phyloP scores from a whole-genome alignment of 2,797 vertebrate species.

The Chelmon rostratus region DNA sequence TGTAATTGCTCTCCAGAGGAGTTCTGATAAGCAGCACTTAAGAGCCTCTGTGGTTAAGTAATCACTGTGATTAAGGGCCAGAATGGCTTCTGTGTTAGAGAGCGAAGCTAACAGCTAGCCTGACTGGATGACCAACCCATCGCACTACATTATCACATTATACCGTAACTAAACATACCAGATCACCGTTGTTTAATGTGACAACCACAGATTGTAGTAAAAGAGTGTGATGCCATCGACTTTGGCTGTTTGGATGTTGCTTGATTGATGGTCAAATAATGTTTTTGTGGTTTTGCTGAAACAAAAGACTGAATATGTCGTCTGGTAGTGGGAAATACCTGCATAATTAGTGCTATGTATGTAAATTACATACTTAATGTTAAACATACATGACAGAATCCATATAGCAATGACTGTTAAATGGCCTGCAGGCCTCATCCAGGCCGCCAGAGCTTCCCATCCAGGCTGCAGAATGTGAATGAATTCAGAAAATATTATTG shows the following conservation, averaged over 20 bases:
- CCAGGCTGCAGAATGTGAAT: no score
- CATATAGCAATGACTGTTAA: no score
- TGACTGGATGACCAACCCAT: slow-evolving; percentile 23
- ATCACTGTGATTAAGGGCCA: slow-evolving; percentile 68
- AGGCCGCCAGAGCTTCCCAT: no score
- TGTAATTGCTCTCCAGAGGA: slow-evolving; percentile 69
- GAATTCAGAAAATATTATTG: no score
- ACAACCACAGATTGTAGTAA: background rate
- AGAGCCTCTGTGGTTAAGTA: slow-evolving; percentile 70
- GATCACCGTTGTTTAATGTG: background rate
- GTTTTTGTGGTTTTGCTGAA: background rate
- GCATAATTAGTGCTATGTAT: background rate
- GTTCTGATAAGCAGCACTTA: slow-evolving; percentile 73
- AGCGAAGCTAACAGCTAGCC: slow-evolving; percentile 35
- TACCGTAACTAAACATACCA: background rate
- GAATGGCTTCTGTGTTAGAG: slow-evolving; percentile 6
- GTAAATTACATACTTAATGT: background rate
- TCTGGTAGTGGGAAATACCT: no score
- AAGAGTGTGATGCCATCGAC: background rate
- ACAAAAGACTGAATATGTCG: no score
- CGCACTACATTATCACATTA: slow-evolving; percentile 19
- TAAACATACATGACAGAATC: no score
- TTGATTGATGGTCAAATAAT: background rate
- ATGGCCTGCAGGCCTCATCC: no score
- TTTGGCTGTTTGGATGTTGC: background rate